Conservation (phyloP, 1,140 invertebrate genomes). For the Teleogryllus occipitalis region DNA sequence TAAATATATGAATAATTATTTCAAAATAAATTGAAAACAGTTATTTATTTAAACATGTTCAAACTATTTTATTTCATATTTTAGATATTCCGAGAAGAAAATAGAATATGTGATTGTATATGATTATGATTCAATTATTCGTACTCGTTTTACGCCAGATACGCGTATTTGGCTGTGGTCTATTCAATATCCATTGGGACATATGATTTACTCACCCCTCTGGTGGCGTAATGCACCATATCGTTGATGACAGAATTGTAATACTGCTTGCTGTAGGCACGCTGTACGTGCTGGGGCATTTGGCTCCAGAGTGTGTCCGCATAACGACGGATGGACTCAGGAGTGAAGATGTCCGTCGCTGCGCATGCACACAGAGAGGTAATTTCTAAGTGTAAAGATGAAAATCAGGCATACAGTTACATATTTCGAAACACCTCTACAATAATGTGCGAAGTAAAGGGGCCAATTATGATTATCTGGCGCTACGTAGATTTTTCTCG, state of each 20-base stretch:
- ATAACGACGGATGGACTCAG: slow-evolving; percentile 26
- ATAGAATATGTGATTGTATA: too few species aligned
- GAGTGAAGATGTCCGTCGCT: slow-evolving; percentile 28
- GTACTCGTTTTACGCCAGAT: too few species aligned
- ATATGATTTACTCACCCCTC: slow-evolving; percentile 22
- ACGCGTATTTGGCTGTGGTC: too few species aligned
- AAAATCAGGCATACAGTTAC: too few species aligned
- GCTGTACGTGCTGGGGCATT: slow-evolving; percentile 14
- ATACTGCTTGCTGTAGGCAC: slow-evolving; percentile 16
- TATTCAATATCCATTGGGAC: not conserved
- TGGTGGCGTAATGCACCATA: slow-evolving; percentile 23
- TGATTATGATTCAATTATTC: too few species aligned
- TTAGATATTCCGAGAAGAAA: not conserved
- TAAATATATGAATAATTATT: too few species aligned
- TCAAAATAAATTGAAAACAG: too few species aligned
- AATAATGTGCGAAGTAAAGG: too few species aligned
- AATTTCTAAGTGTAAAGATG: too few species aligned
- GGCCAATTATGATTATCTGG: too few species aligned
- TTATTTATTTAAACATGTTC: not conserved
- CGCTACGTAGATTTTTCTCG: too few species aligned
- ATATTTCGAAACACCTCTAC: too few species aligned
- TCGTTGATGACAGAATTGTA: slow-evolving; percentile 17
- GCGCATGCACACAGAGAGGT: not conserved
- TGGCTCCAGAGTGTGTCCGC: slow-evolving; percentile 14
- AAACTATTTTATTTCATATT: not conserved